Percentiles rank a stretch among this genome's conserved stretches.
Evolutionary conservation across 2,113 vertebrate species (phyloP).

Genomic region (Pedionomus torquatus): DNA sequence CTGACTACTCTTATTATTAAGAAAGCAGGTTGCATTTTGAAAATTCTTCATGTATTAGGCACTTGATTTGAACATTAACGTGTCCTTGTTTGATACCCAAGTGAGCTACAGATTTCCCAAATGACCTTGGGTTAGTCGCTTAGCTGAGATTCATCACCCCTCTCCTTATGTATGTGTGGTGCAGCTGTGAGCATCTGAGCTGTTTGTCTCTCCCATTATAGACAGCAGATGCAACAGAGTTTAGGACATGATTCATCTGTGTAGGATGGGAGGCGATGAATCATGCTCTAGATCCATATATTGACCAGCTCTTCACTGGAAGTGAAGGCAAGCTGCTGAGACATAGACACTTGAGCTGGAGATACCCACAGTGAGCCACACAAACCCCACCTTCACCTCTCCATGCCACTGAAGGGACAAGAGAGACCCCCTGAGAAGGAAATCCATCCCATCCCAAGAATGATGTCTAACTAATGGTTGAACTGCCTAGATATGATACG

Average conservation of each 20-base stretch:
- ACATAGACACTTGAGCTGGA: background rate
- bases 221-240: background rate
- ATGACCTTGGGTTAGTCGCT: background rate
- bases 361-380: background rate
- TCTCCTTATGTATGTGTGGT: fast-evolving
- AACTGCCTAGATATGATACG: background rate
- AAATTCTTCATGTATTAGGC: background rate
- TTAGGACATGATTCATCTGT: slow-evolving; percentile 4
- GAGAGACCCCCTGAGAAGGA: background rate
- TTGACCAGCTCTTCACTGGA: background rate
- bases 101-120: background rate
- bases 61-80: background rate
- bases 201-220: slow-evolving; percentile 1
- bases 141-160: background rate
- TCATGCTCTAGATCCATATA: background rate
- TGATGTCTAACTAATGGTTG: background rate
- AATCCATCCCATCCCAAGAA: background rate
- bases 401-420: background rate
- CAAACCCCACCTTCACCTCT: background rate
- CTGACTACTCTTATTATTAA: background rate
- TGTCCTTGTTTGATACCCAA: background rate
- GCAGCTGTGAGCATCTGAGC: slow-evolving; percentile 4
- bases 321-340: background rate
- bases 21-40: background rate
- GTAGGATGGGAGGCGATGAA: slow-evolving; percentile 12